Percentiles rank a stretch among this genome's conserved stretches.
phyloP scores from a whole-genome alignment of 2,797 vertebrate genomes.

The Acropternis orthonyx region DNA sequence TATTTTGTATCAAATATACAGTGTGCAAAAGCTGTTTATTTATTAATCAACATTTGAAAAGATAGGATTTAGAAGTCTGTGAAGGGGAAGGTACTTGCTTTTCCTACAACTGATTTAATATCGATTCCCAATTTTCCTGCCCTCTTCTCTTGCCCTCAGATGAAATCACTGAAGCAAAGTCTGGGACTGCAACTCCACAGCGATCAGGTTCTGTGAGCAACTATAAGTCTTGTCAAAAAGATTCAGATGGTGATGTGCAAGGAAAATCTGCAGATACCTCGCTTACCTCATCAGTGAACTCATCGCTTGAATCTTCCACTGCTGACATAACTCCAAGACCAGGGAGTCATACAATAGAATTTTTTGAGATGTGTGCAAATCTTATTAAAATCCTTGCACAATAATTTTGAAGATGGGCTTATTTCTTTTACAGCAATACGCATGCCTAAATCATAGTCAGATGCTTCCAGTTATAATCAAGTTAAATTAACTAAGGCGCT shows the following conservation, averaged over 20 bases:
- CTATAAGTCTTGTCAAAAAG: constrained; percentile 87
- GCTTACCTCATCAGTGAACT: constrained; percentile 90
- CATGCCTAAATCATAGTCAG: constrained; percentile 90
- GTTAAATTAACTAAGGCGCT: constrained; percentile 80
- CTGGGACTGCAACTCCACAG: constrained; percentile 91
- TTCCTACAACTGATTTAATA: not conserved
- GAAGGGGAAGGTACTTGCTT: not conserved
- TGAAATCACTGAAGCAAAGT: constrained; percentile 91
- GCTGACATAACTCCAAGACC: constrained; percentile 85
- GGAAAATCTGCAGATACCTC: constrained; percentile 86
- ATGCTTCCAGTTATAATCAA: constrained; percentile 85
- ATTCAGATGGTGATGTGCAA: constrained; percentile 82
- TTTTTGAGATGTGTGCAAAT: constrained; percentile 99
- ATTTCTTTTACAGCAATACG: constrained; percentile 97
- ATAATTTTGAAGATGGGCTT: constrained; percentile 84
- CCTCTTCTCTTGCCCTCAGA: constrained; percentile 71
- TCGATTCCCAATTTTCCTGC: not conserved
- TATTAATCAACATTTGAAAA: not conserved
- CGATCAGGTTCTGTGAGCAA: constrained; percentile 92
- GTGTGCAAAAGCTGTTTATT: not conserved
- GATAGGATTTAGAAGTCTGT: not conserved
- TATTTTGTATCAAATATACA: not conserved
- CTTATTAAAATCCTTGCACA: constrained; percentile 99
- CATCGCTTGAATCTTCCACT: constrained; percentile 88
- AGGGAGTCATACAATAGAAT: constrained; percentile 98